Evolutionary conservation across 2,113 vertebrate genomes (phyloP).

Genomic region (Coturnix japonica): DNA sequence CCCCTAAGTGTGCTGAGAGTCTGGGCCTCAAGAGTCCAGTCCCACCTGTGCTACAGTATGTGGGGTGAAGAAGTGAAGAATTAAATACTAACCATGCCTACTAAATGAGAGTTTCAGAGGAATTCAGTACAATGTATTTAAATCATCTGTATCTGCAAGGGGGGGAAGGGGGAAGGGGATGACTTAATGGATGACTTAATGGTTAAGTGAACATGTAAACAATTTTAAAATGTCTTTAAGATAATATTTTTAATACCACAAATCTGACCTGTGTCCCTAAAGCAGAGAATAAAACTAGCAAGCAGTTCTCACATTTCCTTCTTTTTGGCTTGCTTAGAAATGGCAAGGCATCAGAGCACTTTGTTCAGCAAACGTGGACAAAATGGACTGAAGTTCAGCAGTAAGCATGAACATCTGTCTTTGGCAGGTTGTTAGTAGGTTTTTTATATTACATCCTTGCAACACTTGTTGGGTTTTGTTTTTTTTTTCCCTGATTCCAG

Average conservation of each 20-base stretch:
- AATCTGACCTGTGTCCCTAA: background rate
- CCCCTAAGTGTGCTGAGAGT: background rate
- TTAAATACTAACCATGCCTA: background rate
- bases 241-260: background rate
- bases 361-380: conserved; percentile 61
- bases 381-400: conserved; percentile 25
- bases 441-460: conserved; percentile 23
- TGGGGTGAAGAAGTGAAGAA: background rate
- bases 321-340: conserved; percentile 28
- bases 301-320: background rate
- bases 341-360: conserved; percentile 43
- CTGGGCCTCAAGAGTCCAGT: background rate
- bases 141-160: background rate
- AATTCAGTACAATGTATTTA: background rate
- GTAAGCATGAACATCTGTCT: conserved; percentile 35
- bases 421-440: conserved; percentile 19
- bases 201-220: background rate
- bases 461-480: background rate
- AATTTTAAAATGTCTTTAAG: background rate
- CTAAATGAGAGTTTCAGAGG: background rate
- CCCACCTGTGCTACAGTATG: background rate
- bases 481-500: background rate
- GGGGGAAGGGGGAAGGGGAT: background rate
- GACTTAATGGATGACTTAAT: background rate
- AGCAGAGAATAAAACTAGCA: conserved; percentile 3